Base-by-base conservation (phyloP, 1,140 invertebrate species). In the Fopius arisanus region DNA sequence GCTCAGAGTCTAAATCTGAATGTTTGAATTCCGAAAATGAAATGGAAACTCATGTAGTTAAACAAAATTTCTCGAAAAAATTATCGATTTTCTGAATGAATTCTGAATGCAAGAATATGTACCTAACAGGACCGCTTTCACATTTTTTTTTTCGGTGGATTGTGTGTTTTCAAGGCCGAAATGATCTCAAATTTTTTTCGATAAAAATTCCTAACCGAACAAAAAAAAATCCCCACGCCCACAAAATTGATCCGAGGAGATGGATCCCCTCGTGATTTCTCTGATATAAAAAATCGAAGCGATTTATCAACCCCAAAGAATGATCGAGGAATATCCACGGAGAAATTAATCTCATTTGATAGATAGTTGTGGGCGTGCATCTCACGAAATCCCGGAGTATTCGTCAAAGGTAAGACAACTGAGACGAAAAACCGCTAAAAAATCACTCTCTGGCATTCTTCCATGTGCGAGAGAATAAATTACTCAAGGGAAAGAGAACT, bases 401-500 rank as follows among this genome's bases (percentile, higher is more conserved):
- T 59, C 54, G 54, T 59, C 19, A 51, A 48, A 6, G 23, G 26
- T 59, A 23, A 28, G 54, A 26, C 23, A 28, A 59, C 5, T 21
- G 43, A 26, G 26, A 65, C 26, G 1, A n/a, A 65, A n/a, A 65
- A 19, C 26, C 26, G 28, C n/a, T n/a, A n/a, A 65, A n/a, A 33
- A 65, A 29, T 3, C 9, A 31, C 10, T 62, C 33, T 31, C 16
- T 65, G 62, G 62, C 62, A 65, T 65, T 65, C 33, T 65, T 65
- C 62, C 62, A 65, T 4, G 48, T 48, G 19, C 40, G 3, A 16
- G 67, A 28, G 26, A 43, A 43, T 68, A 68, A 43, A 43, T 68
- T 43, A 68, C 72, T 75, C 40, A 73, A 67, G 72, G 23, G 69
- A 51, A 14, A 62, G 41, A n/a, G n/a, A n/a, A 21, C n/a, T 67